phyloP scores from a whole-genome alignment of 92 coral and sea anemone genomes.

The Phenganax marumi region DNA sequence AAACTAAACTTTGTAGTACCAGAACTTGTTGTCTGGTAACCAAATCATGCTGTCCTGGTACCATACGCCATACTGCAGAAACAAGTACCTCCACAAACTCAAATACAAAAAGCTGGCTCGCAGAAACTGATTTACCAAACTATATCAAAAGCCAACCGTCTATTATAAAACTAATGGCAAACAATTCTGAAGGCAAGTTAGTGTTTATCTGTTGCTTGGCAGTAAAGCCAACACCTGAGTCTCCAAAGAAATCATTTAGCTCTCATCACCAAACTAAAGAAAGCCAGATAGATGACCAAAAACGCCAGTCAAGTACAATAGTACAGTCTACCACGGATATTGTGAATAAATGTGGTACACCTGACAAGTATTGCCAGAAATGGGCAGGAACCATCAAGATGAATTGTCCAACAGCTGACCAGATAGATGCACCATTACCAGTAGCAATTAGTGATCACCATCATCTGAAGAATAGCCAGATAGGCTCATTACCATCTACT shows the following conservation, averaged over 20 bases:
- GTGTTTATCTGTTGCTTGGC: not conserved
- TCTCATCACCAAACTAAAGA: not conserved
- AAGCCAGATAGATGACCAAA: not conserved
- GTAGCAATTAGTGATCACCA: not conserved
- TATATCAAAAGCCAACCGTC: not conserved
- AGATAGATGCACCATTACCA: too few species aligned
- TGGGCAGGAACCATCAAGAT: too few species aligned
- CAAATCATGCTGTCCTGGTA: not conserved
- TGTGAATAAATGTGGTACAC: not conserved
- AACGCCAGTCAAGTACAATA: not conserved
- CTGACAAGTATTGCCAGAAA: not conserved
- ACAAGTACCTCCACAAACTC: not conserved
- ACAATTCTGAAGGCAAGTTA: not conserved
- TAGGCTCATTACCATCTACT: not conserved
- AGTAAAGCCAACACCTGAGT: not conserved
- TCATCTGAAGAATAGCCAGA: not conserved
- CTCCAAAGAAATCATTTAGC: not conserved
- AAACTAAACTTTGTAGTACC: not conserved
- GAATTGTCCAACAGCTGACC: too few species aligned
- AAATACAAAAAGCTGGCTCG: too few species aligned
- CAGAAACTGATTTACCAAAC: too few species aligned
- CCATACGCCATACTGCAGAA: not conserved
- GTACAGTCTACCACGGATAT: not conserved
- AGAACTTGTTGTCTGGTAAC: slow-evolving; percentile 6
- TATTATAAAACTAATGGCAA: not conserved